Conservation (phyloP, 2,113 vertebrate species). For the Thalassoma bifasciatum region DNA sequence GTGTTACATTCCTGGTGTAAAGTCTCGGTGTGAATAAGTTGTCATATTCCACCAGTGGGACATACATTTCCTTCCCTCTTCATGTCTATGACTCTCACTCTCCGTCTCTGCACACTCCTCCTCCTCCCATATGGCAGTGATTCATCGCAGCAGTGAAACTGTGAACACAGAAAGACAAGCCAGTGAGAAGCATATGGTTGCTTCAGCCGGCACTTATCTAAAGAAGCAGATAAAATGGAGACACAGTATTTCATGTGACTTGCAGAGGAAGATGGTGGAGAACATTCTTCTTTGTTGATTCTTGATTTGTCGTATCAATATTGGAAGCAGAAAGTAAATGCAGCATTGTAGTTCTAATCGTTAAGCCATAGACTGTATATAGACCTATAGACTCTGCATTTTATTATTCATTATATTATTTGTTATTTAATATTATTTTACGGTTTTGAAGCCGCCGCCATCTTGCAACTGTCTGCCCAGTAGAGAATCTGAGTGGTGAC, state of each 20-base stretch:
- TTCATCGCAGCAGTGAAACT: constrained; percentile 51
- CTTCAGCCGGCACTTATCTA: constrained; percentile 26
- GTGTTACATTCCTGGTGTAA: not conserved
- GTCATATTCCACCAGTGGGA: not conserved
- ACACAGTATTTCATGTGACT: not conserved
- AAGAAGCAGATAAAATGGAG: constrained; percentile 8
- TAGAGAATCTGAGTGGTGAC: too few relatives aligned
- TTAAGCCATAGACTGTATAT: too few relatives aligned
- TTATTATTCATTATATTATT: too few relatives aligned
- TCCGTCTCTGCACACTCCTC: not conserved
- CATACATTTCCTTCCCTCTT: not conserved
- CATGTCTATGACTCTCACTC: not conserved
- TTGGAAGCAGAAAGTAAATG: too few relatives aligned
- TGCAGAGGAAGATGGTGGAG: not conserved
- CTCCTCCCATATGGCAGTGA: constrained; percentile 35
- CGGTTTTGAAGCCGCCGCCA: too few relatives aligned
- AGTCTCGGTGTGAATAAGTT: not conserved
- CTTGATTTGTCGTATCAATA: not conserved
- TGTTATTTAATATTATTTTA: too few relatives aligned
- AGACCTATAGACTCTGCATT: too few relatives aligned
- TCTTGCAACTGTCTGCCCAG: too few relatives aligned
- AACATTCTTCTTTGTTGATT: not conserved
- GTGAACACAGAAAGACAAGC: constrained; percentile 42
- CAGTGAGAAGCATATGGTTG: constrained; percentile 28
- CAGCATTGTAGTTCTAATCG: too few relatives aligned